Evolutionary conservation across 2,797 vertebrate species (phyloP), one percentile per base, ranked within the genome.

Genomic region (Peromyscus eremicus): DNA sequence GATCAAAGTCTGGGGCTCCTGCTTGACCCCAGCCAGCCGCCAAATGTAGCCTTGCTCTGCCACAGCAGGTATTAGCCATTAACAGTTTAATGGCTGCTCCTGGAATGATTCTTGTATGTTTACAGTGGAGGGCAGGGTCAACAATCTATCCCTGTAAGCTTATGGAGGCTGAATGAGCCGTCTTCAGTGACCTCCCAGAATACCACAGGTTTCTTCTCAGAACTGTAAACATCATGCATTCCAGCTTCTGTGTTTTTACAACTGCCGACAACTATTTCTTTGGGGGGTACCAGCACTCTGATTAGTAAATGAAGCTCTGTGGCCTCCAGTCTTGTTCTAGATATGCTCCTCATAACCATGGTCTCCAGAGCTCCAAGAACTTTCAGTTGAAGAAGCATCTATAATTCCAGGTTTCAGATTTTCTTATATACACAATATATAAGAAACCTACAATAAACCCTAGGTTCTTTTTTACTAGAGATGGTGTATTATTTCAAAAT

Each of bases 191-290:
- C 91, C 46, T 9, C 2, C 57, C 13, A 66, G 43, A n/a, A n/a
- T 34, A 75, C 34, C 46, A 34, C 0, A 7, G 29, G 64, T 92
- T 55, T 55, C 4, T 97, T 77, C 52, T 71, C 6, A 73, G 52
- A 86, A 49, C 37, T 94, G 93, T 52, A 88, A 75, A 70, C 27
- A 62, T 68, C 46, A 55, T 91, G 92, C 49, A 92, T 23, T 43
- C 21, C 37, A 43, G 62, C 6, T 60, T 84, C 55, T 17, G 55
- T 89, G 55, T 80, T 70, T 95, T 81, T 62, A 73, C 10, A 92
- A 37, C 55, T 96, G 49, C 52, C 9, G 21, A 1, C 49, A 91
- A 80, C 73, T 82, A 77, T 80, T 40, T 21, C 27, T n/a, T 73
- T 27, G 2, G 1, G 25, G 46, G 32, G 10, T 34, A 21, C 49